A percentile compares a stretch with the other conserved stretches of the same genome.
Conservation (phyloP, 2,113 vertebrate genomes). For the Isurus oxyrinchus region DNA sequence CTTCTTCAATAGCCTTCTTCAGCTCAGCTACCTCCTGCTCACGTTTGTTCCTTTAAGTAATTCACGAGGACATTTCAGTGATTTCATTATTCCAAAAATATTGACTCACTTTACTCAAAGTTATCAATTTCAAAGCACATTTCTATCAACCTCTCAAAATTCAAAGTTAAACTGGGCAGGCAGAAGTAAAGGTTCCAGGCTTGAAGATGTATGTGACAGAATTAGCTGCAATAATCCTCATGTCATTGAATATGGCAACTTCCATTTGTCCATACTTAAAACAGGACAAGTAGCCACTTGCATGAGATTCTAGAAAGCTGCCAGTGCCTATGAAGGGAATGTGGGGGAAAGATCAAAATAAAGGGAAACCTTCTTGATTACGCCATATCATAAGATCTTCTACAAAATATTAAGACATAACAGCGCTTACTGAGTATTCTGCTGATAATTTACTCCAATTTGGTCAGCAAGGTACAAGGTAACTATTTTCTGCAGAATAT, state of each 20-base stretch:
- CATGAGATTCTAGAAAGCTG: neutral
- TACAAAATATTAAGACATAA: neutral
- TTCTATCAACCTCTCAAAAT: neutral
- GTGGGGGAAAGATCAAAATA: neutral
- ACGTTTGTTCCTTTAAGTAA: conserved; percentile 72
- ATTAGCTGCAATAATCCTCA: neutral
- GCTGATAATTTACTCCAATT: neutral
- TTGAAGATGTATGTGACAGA: neutral
- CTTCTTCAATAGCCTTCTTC: conserved; percentile 95
- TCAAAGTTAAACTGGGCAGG: neutral
- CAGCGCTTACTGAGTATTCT: neutral
- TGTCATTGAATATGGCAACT: neutral
- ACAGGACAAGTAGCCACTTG: neutral
- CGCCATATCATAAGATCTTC: neutral
- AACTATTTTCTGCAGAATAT: too few relatives aligned
- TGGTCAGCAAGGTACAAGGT: neutral
- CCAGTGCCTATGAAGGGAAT: neutral
- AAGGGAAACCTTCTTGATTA: neutral
- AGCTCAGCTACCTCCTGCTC: conserved; percentile 94
- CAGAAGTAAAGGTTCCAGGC: neutral
- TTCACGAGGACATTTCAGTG: neutral
- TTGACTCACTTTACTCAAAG: neutral
- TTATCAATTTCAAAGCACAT: neutral
- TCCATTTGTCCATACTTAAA: neutral
- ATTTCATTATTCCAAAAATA: neutral